These are phyloP conservation scores for Eonycteris spelaea DNA, from an alignment of 2,113 vertebrate species.

Conservation along the genomic window DNA sequence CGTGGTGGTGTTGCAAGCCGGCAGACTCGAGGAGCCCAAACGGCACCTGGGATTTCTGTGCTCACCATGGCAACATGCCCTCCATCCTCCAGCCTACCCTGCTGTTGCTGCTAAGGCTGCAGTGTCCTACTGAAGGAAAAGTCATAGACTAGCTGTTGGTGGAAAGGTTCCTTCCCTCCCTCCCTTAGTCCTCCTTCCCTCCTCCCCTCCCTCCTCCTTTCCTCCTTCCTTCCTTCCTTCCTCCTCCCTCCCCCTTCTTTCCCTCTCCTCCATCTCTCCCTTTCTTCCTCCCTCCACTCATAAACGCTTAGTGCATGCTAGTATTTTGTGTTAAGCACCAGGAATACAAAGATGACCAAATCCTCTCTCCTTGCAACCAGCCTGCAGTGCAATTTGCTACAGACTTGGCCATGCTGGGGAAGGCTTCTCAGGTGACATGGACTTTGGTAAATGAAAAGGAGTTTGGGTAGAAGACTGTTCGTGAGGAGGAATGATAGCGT, in stretches of 20 bases:
- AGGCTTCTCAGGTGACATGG: background rate
- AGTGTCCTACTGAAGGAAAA: background rate
- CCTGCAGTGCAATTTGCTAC: background rate
- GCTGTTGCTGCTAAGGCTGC: background rate
- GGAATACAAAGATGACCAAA: background rate
- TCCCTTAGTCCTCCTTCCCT: background rate
- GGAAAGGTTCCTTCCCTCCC: background rate
- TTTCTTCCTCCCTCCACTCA: background rate
- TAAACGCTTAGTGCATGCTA: background rate
- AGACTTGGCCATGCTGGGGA: background rate
- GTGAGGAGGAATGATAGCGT: background rate
- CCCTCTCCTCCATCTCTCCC: background rate
- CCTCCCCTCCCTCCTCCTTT: too few species aligned
- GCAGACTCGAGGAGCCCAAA: background rate
- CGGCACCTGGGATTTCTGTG: background rate
- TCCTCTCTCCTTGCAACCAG: background rate
- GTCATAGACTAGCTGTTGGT: background rate
- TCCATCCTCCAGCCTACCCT: background rate
- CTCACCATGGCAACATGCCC: background rate
- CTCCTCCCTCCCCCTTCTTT: too few species aligned
- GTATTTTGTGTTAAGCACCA: background rate
- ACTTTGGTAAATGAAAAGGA: conserved; percentile 6
- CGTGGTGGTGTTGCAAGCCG: background rate
- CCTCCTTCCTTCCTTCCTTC: background rate
- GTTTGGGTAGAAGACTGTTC: background rate